phyloP scores from a whole-genome alignment of 1,140 invertebrate genomes.

The Drosophila eugracilis region DNA sequence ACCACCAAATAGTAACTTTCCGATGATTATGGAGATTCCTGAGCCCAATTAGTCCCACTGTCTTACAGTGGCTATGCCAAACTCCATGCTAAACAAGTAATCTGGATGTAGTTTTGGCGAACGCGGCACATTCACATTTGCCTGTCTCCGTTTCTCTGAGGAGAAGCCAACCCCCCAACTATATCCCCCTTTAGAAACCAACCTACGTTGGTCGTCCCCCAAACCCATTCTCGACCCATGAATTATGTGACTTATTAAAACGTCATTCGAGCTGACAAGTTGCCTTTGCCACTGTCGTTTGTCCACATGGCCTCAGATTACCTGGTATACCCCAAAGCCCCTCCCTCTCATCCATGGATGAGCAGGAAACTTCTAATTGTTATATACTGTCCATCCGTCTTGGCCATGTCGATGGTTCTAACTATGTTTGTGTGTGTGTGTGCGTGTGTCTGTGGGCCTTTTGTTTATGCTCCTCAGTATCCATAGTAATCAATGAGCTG shows the following conservation, averaged over 20 bases:
- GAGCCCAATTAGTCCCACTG: conserved; percentile 5
- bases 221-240: conserved; percentile 49
- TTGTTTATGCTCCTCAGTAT: conserved; percentile 42
- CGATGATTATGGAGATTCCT: not conserved
- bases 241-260: conserved; percentile 84
- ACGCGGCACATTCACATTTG: conserved; percentile 58
- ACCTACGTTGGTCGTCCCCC: not conserved
- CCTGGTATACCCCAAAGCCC: not conserved
- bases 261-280: conserved; percentile 81
- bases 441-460: conserved; percentile 10
- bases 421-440: too few species aligned
- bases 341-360: conserved; percentile 13
- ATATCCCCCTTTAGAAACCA: not conserved
- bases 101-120: conserved; percentile 47
- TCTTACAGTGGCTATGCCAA: conserved; percentile 22
- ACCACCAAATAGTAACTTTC: too few species aligned
- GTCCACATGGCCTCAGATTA: conserved; percentile 22
- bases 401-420: not conserved
- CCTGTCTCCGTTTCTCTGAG: not conserved
- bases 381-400: conserved; percentile 44
- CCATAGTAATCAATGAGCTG: conserved; percentile 55
- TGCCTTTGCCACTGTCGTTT: conserved; percentile 68
- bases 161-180: not conserved
- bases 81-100: conserved; percentile 46
- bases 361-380: conserved; percentile 76